phyloP scores from a whole-genome alignment of 2,888 invertebrate species.

The Lucinisca nassula region DNA sequence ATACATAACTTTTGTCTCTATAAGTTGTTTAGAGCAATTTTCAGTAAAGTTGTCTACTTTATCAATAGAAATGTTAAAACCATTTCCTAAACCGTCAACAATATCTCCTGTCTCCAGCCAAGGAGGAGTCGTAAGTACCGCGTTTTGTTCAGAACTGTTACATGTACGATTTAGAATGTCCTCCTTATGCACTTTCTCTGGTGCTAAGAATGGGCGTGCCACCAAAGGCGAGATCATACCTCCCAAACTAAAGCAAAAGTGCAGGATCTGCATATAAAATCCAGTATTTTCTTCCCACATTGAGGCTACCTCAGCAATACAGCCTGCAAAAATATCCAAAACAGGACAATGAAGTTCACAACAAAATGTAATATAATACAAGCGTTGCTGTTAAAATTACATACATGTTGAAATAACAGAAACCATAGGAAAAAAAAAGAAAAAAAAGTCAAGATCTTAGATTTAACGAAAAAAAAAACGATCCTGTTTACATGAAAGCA shows the following conservation, averaged over 20 bases:
- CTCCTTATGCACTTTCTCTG: too few relatives aligned
- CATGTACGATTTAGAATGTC: too few relatives aligned
- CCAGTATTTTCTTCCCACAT: constrained; percentile 82
- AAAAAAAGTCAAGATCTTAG: neutral
- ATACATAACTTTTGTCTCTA: neutral
- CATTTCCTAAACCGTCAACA: too few relatives aligned
- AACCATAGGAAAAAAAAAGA: neutral
- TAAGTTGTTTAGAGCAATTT: neutral
- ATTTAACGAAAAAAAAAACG: too few relatives aligned
- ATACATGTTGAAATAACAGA: neutral
- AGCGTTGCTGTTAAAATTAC: neutral
- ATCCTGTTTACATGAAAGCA: too few relatives aligned
- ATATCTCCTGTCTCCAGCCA: too few relatives aligned
- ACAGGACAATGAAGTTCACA: neutral
- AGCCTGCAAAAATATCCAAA: constrained; percentile 65
- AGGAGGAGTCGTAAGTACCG: too few relatives aligned
- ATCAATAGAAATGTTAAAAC: too few relatives aligned
- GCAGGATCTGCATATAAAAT: constrained; percentile 88
- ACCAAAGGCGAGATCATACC: constrained; percentile 87
- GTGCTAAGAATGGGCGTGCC: constrained; percentile 85
- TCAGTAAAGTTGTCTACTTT: neutral
- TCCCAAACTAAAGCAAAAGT: constrained; percentile 88
- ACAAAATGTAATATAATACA: neutral
- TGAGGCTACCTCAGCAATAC: constrained; percentile 84
- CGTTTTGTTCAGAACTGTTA: too few relatives aligned